These are phyloP conservation scores for Dimorphilus gyrociliatus DNA, from an alignment of 2,888 invertebrate genomes.

Conservation along the genomic window DNA sequence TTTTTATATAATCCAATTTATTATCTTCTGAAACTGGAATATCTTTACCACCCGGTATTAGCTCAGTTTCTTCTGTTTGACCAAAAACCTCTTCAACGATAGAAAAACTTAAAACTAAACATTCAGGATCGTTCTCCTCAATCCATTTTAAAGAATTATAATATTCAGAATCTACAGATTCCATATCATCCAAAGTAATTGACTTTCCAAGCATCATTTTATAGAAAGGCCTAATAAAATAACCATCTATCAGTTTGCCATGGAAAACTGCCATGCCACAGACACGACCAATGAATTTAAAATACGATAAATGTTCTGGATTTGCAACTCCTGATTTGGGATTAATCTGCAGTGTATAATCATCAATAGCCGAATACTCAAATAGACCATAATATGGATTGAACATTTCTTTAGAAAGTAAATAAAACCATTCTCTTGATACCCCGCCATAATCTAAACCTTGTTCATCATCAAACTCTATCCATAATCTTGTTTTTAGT, in stretches of 20 bases:
- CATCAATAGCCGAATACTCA: slow-evolving; percentile 97
- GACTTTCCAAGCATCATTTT: slow-evolving; percentile 96
- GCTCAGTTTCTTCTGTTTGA: slow-evolving; percentile 66
- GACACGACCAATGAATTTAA: slow-evolving; percentile 91
- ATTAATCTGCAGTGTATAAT: slow-evolving; percentile 96
- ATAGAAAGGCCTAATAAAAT: slow-evolving; percentile 98
- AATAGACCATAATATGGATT: slow-evolving; percentile 98
- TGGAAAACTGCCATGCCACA: slow-evolving; percentile 99
- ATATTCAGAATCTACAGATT: slow-evolving; percentile 95
- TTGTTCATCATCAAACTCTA: slow-evolving; percentile 85
- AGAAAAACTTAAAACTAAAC: slow-evolving; percentile 74
- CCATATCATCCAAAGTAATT: slow-evolving; percentile 92
- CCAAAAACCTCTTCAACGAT: slow-evolving; percentile 95
- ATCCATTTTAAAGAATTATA: slow-evolving; percentile 94
- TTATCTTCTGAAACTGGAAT: slow-evolving; percentile 78
- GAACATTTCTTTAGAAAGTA: slow-evolving; percentile 97
- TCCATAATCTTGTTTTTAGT: slow-evolving; percentile 81
- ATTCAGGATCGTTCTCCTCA: slow-evolving; percentile 83
- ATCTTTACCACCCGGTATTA: slow-evolving; percentile 77
- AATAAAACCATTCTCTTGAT: slow-evolving; percentile 95
- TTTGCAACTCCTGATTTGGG: slow-evolving; percentile 92
- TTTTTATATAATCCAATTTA: slow-evolving; percentile 93
- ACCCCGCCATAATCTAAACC: slow-evolving; percentile 90
- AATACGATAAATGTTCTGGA: slow-evolving; percentile 92
- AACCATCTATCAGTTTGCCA: slow-evolving; percentile 93